Conservation (phyloP, 1,140 invertebrate species). For the Nasonia giraulti region DNA sequence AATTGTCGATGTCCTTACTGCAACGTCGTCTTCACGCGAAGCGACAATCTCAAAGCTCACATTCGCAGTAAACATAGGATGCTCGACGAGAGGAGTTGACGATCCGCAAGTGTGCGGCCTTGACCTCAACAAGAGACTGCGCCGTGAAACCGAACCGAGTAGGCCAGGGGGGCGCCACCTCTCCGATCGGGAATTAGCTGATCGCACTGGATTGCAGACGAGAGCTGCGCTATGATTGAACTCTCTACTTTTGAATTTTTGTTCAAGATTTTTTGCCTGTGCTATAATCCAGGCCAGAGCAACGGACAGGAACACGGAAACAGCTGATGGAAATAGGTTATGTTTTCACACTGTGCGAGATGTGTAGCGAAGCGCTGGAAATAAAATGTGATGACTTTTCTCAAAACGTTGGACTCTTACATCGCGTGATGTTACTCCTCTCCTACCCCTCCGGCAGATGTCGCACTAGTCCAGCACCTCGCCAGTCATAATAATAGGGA, state of each 20-base stretch:
- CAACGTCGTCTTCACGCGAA: constrained; percentile 80
- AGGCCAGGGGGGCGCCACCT: neutral
- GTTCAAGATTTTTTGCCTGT: too few relatives aligned
- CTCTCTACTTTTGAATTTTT: too few relatives aligned
- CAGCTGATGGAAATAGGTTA: too few relatives aligned
- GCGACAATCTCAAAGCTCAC: constrained; percentile 83
- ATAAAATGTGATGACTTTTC: neutral
- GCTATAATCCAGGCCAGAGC: too few relatives aligned
- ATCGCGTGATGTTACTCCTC: neutral
- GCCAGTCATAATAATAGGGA: neutral
- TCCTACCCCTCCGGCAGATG: neutral
- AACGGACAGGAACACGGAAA: too few relatives aligned
- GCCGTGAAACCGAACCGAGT: neutral
- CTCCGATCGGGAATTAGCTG: too few relatives aligned
- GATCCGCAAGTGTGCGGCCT: too few relatives aligned
- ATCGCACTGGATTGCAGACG: too few relatives aligned
- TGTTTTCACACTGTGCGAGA: too few relatives aligned
- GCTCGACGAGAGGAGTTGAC: neutral
- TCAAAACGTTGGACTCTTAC: neutral
- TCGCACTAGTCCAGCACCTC: neutral
- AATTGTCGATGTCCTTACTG: constrained; percentile 82
- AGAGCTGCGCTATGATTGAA: too few relatives aligned
- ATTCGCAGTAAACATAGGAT: constrained; percentile 78
- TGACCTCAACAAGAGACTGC: neutral
- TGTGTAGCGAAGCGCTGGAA: neutral